Evolutionary conservation across 2,888 invertebrate genomes (phyloP).

Genomic region (Drosophila monieri): DNA sequence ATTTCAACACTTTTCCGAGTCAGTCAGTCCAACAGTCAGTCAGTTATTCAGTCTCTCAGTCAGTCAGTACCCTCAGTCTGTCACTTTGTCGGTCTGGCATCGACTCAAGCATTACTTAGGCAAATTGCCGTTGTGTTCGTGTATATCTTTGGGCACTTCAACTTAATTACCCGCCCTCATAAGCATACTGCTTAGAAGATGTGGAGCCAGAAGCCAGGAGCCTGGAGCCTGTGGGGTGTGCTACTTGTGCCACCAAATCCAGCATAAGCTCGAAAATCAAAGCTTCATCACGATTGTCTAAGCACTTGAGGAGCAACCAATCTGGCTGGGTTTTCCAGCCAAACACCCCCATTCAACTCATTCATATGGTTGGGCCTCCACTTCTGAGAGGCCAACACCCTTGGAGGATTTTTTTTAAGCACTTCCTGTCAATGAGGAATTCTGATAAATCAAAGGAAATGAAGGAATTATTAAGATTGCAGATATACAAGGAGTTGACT

Average conservation of each 20-base stretch:
- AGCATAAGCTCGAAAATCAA: slow-evolving; percentile 72
- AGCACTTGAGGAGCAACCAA: slow-evolving; percentile 56
- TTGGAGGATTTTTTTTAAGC: slow-evolving; percentile 19
- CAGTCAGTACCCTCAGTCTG: slow-evolving; percentile 4
- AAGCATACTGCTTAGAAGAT: slow-evolving; percentile 54
- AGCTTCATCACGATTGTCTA: slow-evolving; percentile 74
- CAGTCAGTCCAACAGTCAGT: slow-evolving; percentile 41
- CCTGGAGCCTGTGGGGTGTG: neutral
- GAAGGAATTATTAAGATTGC: neutral
- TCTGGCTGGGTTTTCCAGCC: neutral
- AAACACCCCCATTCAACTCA: slow-evolving; percentile 5
- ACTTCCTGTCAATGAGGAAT: slow-evolving; percentile 6
- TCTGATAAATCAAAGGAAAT: slow-evolving; percentile 7
- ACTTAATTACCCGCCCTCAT: slow-evolving; percentile 72
- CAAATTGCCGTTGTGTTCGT: slow-evolving; percentile 46
- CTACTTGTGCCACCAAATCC: slow-evolving; percentile 47
- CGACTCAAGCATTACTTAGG: slow-evolving; percentile 61
- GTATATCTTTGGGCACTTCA: slow-evolving; percentile 51
- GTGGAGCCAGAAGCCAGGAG: neutral
- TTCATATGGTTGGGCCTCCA: slow-evolving; percentile 15
- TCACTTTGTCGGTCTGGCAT: slow-evolving; percentile 31
- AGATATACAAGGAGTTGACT: neutral
- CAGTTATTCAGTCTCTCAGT: slow-evolving; percentile 20
- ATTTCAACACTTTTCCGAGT: slow-evolving; percentile 69
- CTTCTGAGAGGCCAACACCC: slow-evolving; percentile 17